Conservation (phyloP, 1,140 invertebrate genomes). For the Drosophila simulans region DNA sequence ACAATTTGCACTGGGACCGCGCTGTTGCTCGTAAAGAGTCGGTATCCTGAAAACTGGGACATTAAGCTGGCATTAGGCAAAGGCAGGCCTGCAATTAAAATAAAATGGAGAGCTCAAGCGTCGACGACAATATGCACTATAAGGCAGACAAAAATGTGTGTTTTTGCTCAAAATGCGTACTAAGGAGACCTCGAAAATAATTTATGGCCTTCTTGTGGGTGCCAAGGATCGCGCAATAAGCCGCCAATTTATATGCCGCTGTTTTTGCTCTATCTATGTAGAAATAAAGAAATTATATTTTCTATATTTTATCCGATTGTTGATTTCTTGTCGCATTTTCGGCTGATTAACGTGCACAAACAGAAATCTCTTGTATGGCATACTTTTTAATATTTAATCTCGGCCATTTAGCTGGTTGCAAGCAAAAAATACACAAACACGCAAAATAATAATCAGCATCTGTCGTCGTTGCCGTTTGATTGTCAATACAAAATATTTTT, state of each 20-base stretch:
- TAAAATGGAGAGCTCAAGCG: conserved; percentile 65
- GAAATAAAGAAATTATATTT: neutral
- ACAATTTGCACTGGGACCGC: conserved; percentile 72
- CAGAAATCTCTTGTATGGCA: conserved; percentile 17
- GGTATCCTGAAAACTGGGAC: conserved; percentile 34
- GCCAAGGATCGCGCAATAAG: conserved; percentile 52
- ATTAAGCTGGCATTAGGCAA: conserved; percentile 64
- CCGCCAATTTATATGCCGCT: conserved; percentile 59
- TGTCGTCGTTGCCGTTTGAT: conserved; percentile 46
- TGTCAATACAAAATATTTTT: conserved; percentile 63
- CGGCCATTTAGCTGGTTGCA: conserved; percentile 32
- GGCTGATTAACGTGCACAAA: conserved; percentile 42
- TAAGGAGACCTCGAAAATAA: conserved; percentile 61
- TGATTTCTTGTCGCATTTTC: conserved; percentile 39
- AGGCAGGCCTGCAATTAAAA: conserved; percentile 74
- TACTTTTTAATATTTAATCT: conserved; percentile 56
- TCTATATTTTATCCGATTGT: conserved; percentile 17
- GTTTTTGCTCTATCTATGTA: conserved; percentile 10
- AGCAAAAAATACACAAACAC: conserved; percentile 21
- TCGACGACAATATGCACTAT: conserved; percentile 26
- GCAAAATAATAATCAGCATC: conserved; percentile 32
- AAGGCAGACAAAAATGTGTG: conserved; percentile 13
- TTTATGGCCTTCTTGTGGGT: conserved; percentile 68
- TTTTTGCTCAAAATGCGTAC: conserved; percentile 16
- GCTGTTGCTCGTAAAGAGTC: conserved; percentile 30